These are phyloP conservation scores for Arion vulgaris DNA, from an alignment of 1,140 invertebrate species.

Conservation along the genomic window DNA sequence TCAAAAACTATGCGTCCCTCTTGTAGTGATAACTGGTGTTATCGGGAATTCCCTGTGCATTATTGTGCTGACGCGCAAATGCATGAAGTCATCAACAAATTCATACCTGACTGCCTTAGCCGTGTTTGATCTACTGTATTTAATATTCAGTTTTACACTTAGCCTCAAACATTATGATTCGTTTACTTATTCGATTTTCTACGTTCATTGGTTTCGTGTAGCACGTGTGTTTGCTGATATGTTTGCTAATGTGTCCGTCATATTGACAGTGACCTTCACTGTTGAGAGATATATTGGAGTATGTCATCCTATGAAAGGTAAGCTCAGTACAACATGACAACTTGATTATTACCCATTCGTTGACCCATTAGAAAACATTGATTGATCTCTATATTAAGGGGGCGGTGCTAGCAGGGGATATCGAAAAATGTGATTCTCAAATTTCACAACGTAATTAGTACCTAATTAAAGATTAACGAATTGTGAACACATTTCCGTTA, in stretches of 20 bases:
- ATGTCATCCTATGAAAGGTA: constrained; percentile 82
- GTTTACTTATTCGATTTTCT: constrained; percentile 76
- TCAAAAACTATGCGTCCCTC: constrained; percentile 75
- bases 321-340: no score
- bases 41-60: constrained; percentile 90
- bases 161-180: constrained; percentile 75
- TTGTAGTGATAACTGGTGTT: constrained; percentile 86
- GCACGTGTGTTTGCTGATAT: constrained; percentile 79
- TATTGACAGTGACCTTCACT: constrained; percentile 84
- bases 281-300: constrained; percentile 85
- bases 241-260: constrained; percentile 79
- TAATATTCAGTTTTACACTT: constrained; percentile 77
- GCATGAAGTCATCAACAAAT: constrained; percentile 94
- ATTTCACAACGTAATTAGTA: no score
- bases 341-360: not conserved
- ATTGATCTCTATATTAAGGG: no score
- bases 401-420: no score
- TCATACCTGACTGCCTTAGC: constrained; percentile 91
- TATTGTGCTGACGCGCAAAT: constrained; percentile 87
- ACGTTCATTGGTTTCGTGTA: constrained; percentile 68
- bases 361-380: no score
- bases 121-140: constrained; percentile 85
- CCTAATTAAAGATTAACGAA: no score
- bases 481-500: no score
- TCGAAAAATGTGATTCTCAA: no score